These are phyloP conservation scores for Onchidella celtica DNA, from an alignment of 2,888 invertebrate species.

Conservation along the genomic window DNA sequence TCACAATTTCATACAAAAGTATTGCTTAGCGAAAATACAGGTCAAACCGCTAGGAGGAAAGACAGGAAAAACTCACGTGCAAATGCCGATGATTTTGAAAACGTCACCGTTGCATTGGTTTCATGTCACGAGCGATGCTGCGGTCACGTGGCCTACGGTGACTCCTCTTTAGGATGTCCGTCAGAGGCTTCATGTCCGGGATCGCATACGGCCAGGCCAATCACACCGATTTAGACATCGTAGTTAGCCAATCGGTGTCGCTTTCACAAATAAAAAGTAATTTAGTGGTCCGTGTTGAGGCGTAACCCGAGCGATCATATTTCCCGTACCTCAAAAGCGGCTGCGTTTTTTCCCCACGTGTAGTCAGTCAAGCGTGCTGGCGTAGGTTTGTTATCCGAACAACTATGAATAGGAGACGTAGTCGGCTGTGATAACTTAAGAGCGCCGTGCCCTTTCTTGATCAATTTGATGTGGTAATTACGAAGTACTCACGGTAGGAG, in stretches of 20 bases:
- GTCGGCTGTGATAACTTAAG: not conserved
- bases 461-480: slow-evolving; percentile 17
- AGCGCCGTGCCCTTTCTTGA: not conserved
- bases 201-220: not conserved
- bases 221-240: slow-evolving; percentile 10
- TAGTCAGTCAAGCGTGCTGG: not conserved
- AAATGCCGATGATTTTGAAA: too few relatives aligned
- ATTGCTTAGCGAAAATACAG: too few relatives aligned
- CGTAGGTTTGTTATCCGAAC: slow-evolving; percentile 5
- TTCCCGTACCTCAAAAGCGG: not conserved
- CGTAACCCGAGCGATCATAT: slow-evolving; percentile 7
- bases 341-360: not conserved
- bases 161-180: too few relatives aligned
- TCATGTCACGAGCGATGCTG: not conserved
- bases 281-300: slow-evolving; percentile 29
- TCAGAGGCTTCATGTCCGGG: too few relatives aligned
- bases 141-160: not conserved
- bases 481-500: not conserved
- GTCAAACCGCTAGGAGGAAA: too few relatives aligned
- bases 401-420: not conserved
- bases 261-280: not conserved
- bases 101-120: not conserved
- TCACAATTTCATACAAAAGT: too few relatives aligned
- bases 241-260: not conserved
- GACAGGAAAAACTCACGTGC: too few relatives aligned